Base-by-base conservation (phyloP, 1,140 invertebrate species). In the Marisa cornuarietis region DNA sequence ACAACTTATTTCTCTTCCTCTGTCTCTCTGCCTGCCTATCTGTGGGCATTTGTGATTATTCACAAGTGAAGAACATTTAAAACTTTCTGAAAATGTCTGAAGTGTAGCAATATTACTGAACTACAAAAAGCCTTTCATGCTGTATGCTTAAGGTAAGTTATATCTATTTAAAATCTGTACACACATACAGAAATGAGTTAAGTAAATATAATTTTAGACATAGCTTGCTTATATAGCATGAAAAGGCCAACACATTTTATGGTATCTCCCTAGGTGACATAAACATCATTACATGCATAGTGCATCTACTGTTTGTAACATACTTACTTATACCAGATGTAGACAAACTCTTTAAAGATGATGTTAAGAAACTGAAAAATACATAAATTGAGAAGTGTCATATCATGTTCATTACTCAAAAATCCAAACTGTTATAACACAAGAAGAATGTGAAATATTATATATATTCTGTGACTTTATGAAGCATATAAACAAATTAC, bases 281-380 rank as follows among this genome's bases (percentile, higher is more conserved):
- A 42, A 42, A 42, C 31, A 42, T 42, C 31, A 42, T 42, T 42
- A 42, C 31, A 42, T 42, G 31, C 31, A 42, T 42, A 42, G 31
- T 68, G 65, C 11, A 68, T 16, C 10, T 24, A 13, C 22, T 24
- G 65, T n/a, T 31, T 24, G 13, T 63, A 49, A 83, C 77, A 58
- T 24, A 66, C 87, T 87, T 87, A 92, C 90, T 87, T 91, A 83
- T 96, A 96, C 95, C 95, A 96, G 14, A 93, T 92, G 73, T 93
- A 94, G 61, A 96, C 93, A 92, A 94, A 95, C 84, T 94, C 92
- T 76, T 94, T 93, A 82, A 95, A 89, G 78, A 94, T 94, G 87
- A 93, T 92, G 82, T 93, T 93, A 83, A 95, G 93, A 89, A 95
- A 94, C 94, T 95, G 90, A 81, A 94, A 94, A 79, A 86, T 85